phyloP scores from a whole-genome alignment of 2,888 invertebrate genomes.

The Volucella inflata region DNA sequence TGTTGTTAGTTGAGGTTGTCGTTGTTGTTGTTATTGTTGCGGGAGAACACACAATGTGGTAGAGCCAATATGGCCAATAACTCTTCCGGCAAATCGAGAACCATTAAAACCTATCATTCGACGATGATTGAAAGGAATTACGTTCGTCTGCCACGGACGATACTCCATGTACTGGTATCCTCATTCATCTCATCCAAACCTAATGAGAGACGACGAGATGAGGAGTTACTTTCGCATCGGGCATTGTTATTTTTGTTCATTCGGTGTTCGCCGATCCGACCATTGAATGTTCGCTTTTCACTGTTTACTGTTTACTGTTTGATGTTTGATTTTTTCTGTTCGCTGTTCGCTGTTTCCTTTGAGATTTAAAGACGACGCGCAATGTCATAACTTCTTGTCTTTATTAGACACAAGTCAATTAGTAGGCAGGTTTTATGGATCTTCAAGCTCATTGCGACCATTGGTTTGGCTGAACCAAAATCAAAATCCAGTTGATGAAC shows the following conservation, averaged over 20 bases:
- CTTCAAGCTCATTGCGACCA: slow-evolving; percentile 20
- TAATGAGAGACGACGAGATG: slow-evolving; percentile 66
- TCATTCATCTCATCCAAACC: slow-evolving; percentile 66
- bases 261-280: too few species aligned
- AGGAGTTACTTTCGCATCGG: background rate
- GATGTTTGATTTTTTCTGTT: background rate
- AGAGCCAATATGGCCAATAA: slow-evolving; percentile 71
- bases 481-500: slow-evolving; percentile 33
- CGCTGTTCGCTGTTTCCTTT: slow-evolving; percentile 50
- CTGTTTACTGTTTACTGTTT: too few species aligned
- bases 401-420: slow-evolving; percentile 75
- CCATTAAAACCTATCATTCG: slow-evolving; percentile 74
- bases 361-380: slow-evolving; percentile 37
- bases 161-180: slow-evolving; percentile 51
- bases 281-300: too few species aligned
- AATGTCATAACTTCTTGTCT: slow-evolving; percentile 64
- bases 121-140: slow-evolving; percentile 73
- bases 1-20: background rate
- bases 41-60: slow-evolving; percentile 52
- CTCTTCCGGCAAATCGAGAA: slow-evolving; percentile 73
- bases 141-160: slow-evolving; percentile 63
- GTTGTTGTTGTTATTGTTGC: slow-evolving; percentile 21
- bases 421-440: slow-evolving; percentile 69
- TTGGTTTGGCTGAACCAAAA: slow-evolving; percentile 1
- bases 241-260: too few species aligned